Base-by-base conservation (phyloP, 2,888 invertebrate species). In the Halictus ligatus region DNA sequence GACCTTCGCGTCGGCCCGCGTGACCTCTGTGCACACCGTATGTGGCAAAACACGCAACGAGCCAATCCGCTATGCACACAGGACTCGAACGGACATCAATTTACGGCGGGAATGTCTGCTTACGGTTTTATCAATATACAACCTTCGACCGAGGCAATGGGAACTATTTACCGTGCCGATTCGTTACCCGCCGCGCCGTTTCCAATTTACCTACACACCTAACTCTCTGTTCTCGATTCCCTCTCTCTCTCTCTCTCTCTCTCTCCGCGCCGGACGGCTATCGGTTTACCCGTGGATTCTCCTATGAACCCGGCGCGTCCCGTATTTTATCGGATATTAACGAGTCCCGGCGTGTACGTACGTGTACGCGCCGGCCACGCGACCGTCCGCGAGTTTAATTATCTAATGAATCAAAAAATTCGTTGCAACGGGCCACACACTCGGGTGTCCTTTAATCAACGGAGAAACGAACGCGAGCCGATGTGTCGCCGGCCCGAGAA, bases 61-160 rank as follows among this genome's bases (percentile, higher is more conserved):
- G 50, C 80, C 87, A 71, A 78, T 81, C 90, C 80, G 80, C 67
- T 77, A 40, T 75, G 75, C 81, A 78, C 80, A 80, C 75, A 69
- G n/a, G 50, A 74, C 69, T 78, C 60, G 64, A 75, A 35, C 69
- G 84, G 73, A 83, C 89, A 90, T 87, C 89, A 90, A 89, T 89
- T 90, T 85, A 85, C 81, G 75, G 48, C 81, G 85, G 29, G 84
- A 78, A 84, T 87, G 86, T 75, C 86, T 84, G 86, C 83, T 89
- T 87, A 90, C 85, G 89, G 84, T 90, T 86, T 89, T 86, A 83
- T 84, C 83, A 75, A 89, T 88, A 83, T 80, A 75, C 88, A 78
- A 80, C 89, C 89, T 86, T 73, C 78, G 76, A 77, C 72, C 81
- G n/a, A 58, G 25, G 48, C 75, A 81, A 60, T 81, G 76, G 73